These are phyloP conservation scores for Pristiophorus japonicus DNA, from an alignment of 2,113 vertebrate species.

Conservation along the genomic window DNA sequence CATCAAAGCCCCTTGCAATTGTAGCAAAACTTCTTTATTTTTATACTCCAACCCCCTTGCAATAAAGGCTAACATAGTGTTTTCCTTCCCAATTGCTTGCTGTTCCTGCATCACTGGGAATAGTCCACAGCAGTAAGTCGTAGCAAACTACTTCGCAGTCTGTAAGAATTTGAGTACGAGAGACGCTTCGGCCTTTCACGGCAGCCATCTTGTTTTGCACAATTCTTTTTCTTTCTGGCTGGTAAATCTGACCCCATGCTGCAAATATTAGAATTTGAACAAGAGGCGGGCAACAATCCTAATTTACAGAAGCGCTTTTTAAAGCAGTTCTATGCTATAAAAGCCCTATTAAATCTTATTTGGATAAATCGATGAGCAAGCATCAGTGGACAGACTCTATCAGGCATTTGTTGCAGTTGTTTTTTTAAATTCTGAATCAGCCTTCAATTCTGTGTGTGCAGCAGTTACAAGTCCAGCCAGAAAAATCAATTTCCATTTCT, in stretches of 20 bases:
- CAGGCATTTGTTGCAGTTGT: not conserved
- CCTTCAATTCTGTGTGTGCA: conserved; percentile 22
- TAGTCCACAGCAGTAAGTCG: too few relatives aligned
- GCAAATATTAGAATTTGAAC: not conserved
- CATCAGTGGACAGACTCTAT: not conserved
- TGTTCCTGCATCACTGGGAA: too few relatives aligned
- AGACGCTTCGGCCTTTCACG: not conserved
- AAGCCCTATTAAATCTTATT: conserved; percentile 8
- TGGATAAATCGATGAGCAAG: conserved; percentile 25
- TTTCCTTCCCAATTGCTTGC: too few relatives aligned
- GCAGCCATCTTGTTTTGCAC: not conserved
- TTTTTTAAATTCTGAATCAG: not conserved
- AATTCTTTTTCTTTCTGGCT: not conserved
- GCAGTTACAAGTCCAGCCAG: not conserved
- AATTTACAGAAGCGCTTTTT: conserved; percentile 1
- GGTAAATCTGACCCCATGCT: not conserved
- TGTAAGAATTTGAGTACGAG: too few relatives aligned
- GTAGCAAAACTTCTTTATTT: too few relatives aligned
- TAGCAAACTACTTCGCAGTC: too few relatives aligned
- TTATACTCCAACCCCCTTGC: too few relatives aligned
- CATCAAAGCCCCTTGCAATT: too few relatives aligned
- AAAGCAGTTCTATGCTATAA: conserved; percentile 6
- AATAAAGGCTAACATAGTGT: too few relatives aligned
- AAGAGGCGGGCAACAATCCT: not conserved
- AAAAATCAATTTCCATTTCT: conserved; percentile 31